phyloP scores from a whole-genome alignment of 2,888 invertebrate genomes.

The Vandiemenella viatica region DNA sequence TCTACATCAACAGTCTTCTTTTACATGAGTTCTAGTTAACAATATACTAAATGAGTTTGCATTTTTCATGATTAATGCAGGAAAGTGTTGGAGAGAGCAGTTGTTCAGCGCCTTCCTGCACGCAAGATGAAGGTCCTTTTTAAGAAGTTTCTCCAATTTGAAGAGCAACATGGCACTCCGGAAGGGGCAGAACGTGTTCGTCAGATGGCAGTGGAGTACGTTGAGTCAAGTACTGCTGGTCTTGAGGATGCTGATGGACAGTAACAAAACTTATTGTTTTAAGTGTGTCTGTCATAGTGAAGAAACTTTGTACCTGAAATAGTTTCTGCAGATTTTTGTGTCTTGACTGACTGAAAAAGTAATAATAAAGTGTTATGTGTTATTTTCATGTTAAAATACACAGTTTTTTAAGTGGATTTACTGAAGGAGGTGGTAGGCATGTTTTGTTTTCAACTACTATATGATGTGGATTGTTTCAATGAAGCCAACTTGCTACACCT shows the following conservation, averaged over 20 bases:
- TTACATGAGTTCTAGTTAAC: too few relatives aligned
- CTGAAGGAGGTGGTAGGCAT: too few relatives aligned
- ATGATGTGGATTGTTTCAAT: too few relatives aligned
- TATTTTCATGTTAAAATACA: too few relatives aligned
- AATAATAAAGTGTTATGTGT: too few relatives aligned
- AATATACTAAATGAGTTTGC: too few relatives aligned
- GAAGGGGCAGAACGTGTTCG: constrained; percentile 48
- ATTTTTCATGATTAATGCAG: constrained; percentile 30
- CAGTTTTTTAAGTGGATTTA: too few relatives aligned
- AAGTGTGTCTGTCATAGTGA: not conserved
- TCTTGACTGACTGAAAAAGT: too few relatives aligned
- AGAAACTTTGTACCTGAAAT: not conserved
- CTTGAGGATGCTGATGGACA: not conserved
- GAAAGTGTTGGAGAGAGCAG: constrained; percentile 63
- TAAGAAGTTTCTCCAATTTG: constrained; percentile 75
- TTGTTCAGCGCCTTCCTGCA: constrained; percentile 53
- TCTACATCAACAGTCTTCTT: too few relatives aligned
- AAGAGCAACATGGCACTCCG: constrained; percentile 55
- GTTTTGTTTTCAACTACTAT: too few relatives aligned
- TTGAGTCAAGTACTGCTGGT: constrained; percentile 25
- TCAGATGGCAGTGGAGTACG: constrained; percentile 45
- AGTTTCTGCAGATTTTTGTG: not conserved
- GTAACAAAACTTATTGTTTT: not conserved
- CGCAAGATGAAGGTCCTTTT: constrained; percentile 76
- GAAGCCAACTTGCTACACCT: too few relatives aligned